Conservation (phyloP, 2,797 vertebrate genomes). For the Decapterus maruadsi region DNA sequence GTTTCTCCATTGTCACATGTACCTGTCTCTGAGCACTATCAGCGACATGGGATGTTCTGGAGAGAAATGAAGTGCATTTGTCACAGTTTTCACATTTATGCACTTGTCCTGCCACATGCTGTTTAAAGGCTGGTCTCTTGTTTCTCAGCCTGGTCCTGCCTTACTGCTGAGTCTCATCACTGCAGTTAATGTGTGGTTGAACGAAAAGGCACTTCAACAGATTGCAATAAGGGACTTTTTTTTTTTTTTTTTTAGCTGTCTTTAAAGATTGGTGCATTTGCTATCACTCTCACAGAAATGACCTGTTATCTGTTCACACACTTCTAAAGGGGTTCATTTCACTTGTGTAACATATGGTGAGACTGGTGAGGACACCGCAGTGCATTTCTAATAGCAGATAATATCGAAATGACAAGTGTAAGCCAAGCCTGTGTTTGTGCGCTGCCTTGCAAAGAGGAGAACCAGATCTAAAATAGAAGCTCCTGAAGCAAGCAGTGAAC, state of each 20-base stretch:
- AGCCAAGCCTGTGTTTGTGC: constrained; percentile 46
- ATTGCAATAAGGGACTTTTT: not conserved
- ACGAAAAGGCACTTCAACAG: constrained; percentile 17
- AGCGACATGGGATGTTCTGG: constrained; percentile 19
- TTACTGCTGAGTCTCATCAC: constrained; percentile 18
- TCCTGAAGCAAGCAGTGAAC: constrained; percentile 70
- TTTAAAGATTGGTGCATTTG: constrained; percentile 3
- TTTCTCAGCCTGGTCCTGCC: not conserved
- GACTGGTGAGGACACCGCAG: constrained; percentile 1
- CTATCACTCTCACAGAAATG: not conserved
- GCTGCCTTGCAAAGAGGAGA: constrained; percentile 46
- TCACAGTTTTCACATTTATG: constrained; percentile 60
- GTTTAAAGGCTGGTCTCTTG: constrained; percentile 38
- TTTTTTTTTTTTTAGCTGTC: not conserved
- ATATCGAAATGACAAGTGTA: constrained; percentile 44
- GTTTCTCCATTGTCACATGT: constrained; percentile 59
- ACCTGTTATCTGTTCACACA: not conserved
- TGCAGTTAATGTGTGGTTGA: not conserved
- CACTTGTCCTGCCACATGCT: constrained; percentile 55
- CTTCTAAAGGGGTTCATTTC: not conserved
- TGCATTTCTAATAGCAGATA: constrained; percentile 22
- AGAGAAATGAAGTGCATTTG: constrained; percentile 67
- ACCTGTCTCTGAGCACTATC: constrained; percentile 56
- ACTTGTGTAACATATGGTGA: not conserved
- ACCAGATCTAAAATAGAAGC: constrained; percentile 78